A percentile compares a stretch with the other conserved stretches of the same genome.
Conservation (phyloP, 37 sponge, comb jelly and placozoan species). For the Halisarca cf. caerulea region DNA sequence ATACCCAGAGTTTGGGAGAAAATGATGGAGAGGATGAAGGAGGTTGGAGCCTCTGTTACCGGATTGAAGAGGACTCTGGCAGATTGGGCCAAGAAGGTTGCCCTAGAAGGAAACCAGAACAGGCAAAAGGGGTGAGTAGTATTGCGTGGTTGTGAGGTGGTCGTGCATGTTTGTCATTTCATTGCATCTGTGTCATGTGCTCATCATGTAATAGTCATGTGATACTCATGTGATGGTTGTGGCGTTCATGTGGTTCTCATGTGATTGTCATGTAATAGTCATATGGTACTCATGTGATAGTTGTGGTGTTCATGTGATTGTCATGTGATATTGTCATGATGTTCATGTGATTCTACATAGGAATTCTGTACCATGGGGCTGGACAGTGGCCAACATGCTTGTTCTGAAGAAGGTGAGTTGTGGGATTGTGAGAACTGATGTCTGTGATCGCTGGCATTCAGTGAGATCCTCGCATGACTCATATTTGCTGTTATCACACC, state of each 20-base stretch:
- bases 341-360: no score
- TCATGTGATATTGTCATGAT: not conserved
- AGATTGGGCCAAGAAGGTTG: slow-evolving; percentile 70
- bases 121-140: slow-evolving; percentile 48
- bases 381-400: slow-evolving; percentile 41
- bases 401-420: slow-evolving; percentile 32
- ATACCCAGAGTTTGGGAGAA: slow-evolving; percentile 82
- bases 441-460: no score
- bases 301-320: not conserved
- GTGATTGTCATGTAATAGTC: not conserved
- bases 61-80: slow-evolving; percentile 54
- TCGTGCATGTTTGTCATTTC: not conserved
- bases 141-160: not conserved
- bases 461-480: no score
- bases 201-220: not conserved
- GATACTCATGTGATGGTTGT: not conserved
- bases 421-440: not conserved
- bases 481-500: no score
- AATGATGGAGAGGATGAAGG: slow-evolving; percentile 65
- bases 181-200: not conserved
- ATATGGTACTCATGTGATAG: not conserved
- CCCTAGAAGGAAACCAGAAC: slow-evolving; percentile 69
- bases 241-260: not conserved
- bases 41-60: slow-evolving; percentile 1
- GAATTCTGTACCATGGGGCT: slow-evolving; percentile 48